Evolutionary conservation across 2,113 vertebrate genomes (phyloP).

Genomic region (Pterocles burchelli): DNA sequence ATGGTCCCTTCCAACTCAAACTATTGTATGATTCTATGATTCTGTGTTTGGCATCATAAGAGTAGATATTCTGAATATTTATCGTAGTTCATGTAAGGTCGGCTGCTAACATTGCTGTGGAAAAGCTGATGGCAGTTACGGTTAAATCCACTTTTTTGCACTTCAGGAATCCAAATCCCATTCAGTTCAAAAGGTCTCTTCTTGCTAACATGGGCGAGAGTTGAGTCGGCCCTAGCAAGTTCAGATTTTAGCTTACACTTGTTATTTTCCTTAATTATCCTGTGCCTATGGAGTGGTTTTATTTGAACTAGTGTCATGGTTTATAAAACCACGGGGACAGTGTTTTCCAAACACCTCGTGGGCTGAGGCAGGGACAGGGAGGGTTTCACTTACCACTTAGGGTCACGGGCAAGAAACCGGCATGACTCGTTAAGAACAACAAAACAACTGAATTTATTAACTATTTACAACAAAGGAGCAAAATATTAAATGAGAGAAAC

Average conservation of each 20-base stretch:
- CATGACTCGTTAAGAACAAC: too few species aligned
- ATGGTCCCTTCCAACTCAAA: too few species aligned
- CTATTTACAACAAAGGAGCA: too few species aligned
- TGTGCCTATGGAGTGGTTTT: background rate
- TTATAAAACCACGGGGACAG: too few species aligned
- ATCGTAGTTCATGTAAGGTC: background rate
- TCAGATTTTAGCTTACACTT: background rate
- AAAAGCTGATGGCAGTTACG: background rate
- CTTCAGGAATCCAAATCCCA: background rate
- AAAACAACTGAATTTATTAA: too few species aligned
- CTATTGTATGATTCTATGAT: too few species aligned
- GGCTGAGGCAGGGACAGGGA: too few species aligned
- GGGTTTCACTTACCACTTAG: too few species aligned
- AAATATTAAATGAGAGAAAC: too few species aligned
- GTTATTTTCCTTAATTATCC: background rate
- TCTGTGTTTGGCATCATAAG: background rate
- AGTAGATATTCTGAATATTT: background rate
- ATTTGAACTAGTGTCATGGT: background rate
- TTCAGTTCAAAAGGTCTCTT: background rate
- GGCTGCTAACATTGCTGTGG: background rate
- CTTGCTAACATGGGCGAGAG: background rate
- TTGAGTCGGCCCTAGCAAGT: background rate
- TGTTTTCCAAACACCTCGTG: too few species aligned
- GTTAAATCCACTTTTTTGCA: background rate
- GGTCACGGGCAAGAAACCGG: too few species aligned